Base-by-base conservation (phyloP, 2,888 invertebrate genomes). In the Rapana venosa region DNA sequence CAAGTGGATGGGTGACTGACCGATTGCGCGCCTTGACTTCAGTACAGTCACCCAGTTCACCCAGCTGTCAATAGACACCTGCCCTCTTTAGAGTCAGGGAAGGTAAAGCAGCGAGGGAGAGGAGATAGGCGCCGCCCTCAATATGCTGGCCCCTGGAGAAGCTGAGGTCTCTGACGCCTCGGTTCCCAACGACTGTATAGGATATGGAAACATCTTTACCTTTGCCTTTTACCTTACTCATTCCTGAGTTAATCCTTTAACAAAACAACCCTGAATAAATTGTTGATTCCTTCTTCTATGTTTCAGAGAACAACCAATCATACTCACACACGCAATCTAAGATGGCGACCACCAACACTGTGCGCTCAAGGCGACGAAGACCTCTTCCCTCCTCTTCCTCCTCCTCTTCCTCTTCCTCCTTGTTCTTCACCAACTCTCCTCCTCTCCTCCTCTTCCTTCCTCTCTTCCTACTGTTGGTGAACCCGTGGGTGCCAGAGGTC, bases 401-500 rank as follows among this genome's bases (percentile, higher is more conserved):
- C n/a, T n/a, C 36, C 47, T 36, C 8, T 2, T 79, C 79, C 32
- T 32, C 32, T 58, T 32, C 30, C 58, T 66, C 61, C 32, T 35
- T 66, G 5, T 86, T 35, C 61, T 56, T 32, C 70, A 8, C 22
- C 32, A 35, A 70, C 47, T 17, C 26, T 22, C 36, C 35, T 77
- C 56, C 5, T 47, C 17, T 77, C 30, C 36, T 61, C 47, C 70
- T 36, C 74, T 26, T 35, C 47, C 56, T 90, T 35, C 4, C 87
- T 35, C 4, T 88, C 30, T 13, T 89, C 32, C 58, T 86, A 32
- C 20, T 30, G 74, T 17, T 61, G 36, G n/a, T 66, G 66, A 11
- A 87, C 74, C 35, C 84, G 81, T 22, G 22, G 56, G 30, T 88
- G n/a, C 61, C 86, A 36, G 35, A 35, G 47, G 89, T 90, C 58